Percentiles rank a stretch among this genome's conserved stretches.
phyloP scores from a whole-genome alignment of 37 sponge, comb jelly and placozoan species.

The Cliona cf. orientalis region DNA sequence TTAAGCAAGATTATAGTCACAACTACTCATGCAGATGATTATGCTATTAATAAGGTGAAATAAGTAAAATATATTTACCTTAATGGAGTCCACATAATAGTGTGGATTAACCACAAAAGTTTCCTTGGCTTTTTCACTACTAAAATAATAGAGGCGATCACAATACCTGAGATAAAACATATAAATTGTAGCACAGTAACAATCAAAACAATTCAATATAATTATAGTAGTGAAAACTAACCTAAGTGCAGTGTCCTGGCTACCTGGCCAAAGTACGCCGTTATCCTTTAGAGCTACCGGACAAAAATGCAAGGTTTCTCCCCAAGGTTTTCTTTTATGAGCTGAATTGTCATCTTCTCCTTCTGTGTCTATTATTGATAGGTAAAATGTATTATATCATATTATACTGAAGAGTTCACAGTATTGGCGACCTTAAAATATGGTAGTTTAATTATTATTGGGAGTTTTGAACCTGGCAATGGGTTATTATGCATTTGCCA shows the following conservation, averaged over 20 bases:
- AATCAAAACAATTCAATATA: neutral
- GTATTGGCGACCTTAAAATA: too few species aligned
- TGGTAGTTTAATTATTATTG: too few species aligned
- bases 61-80: too few species aligned
- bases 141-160: conserved; percentile 88
- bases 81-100: conserved; percentile 43
- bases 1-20: too few species aligned
- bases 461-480: too few species aligned
- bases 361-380: conserved; percentile 36
- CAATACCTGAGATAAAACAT: conserved; percentile 50
- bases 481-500: too few species aligned
- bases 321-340: conserved; percentile 89
- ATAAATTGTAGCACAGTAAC: neutral
- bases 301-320: conserved; percentile 89
- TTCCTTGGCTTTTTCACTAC: conserved; percentile 86
- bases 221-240: neutral
- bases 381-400: neutral
- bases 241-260: conserved; percentile 37
- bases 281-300: conserved; percentile 89
- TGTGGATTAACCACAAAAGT: conserved; percentile 69
- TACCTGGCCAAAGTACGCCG: conserved; percentile 85
- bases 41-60: too few species aligned
- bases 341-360: conserved; percentile 63
- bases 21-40: too few species aligned
- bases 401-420: neutral